Evolutionary conservation across 2,113 vertebrate genomes (phyloP).

Genomic region (Dipodomys stephensi): DNA sequence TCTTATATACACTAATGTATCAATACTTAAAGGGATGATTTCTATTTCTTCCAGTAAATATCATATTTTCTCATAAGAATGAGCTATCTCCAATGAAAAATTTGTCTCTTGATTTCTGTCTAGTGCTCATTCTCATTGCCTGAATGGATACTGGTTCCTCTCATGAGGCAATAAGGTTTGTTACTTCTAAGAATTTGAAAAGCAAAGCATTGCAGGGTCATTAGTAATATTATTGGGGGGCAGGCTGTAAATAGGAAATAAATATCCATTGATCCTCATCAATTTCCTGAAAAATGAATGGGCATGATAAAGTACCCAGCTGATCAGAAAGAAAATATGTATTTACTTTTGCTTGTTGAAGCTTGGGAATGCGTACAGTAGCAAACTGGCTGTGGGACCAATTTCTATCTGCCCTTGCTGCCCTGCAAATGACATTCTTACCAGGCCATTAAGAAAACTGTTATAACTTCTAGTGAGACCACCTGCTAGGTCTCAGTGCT

Average conservation of each 20-base stretch:
- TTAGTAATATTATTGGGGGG: neutral
- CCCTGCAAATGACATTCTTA: slow-evolving; percentile 86
- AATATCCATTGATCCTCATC: slow-evolving; percentile 28
- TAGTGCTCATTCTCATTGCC: neutral
- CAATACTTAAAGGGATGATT: slow-evolving; percentile 13
- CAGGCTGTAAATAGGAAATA: slow-evolving; percentile 44
- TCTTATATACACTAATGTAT: neutral
- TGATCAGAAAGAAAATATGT: slow-evolving; percentile 75
- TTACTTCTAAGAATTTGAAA: slow-evolving; percentile 62
- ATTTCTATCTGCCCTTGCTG: slow-evolving; percentile 81
- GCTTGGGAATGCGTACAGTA: slow-evolving; percentile 67
- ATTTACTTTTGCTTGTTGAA: slow-evolving; percentile 82
- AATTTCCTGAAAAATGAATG: slow-evolving; percentile 51
- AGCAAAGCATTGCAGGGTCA: slow-evolving; percentile 47
- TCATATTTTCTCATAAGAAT: neutral
- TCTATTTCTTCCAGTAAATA: neutral
- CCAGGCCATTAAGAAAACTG: slow-evolving; percentile 85
- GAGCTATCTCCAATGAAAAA: slow-evolving; percentile 1
- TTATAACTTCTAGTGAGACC: slow-evolving; percentile 85
- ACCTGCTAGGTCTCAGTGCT: slow-evolving; percentile 85
- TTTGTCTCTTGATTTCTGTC: slow-evolving; percentile 49
- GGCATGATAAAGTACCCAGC: slow-evolving; percentile 58
- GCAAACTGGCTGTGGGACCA: slow-evolving; percentile 78
- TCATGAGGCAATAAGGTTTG: slow-evolving; percentile 33
- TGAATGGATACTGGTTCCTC: neutral